Conservation (phyloP, 2,113 vertebrate genomes). For the Oryzias celebensis region DNA sequence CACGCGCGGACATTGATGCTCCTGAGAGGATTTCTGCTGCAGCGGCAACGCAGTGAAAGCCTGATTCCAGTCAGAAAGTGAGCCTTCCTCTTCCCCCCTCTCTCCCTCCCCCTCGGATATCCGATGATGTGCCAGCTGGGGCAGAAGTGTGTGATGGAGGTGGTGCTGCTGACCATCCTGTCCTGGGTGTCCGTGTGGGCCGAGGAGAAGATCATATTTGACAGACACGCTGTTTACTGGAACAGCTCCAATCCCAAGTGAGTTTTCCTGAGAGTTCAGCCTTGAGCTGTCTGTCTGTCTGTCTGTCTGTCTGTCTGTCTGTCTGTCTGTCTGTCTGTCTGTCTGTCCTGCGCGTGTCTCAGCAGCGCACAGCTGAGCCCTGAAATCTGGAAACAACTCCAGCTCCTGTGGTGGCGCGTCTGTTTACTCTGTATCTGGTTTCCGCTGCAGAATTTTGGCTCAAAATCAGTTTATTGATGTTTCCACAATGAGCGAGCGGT, state of each 20-base stretch:
- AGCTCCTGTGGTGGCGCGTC: constrained; percentile 1
- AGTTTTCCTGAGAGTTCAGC: constrained; percentile 35
- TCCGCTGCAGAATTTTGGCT: constrained; percentile 1
- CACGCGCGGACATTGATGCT: constrained; percentile 50
- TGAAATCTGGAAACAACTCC: constrained; percentile 14
- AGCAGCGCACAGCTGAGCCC: too few relatives aligned
- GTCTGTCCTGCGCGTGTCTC: too few relatives aligned
- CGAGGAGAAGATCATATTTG: constrained; percentile 80
- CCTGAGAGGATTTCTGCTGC: constrained; percentile 53
- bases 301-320: constrained; percentile 18
- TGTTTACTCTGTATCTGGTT: neutral
- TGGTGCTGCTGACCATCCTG: constrained; percentile 72
- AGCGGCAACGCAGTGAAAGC: constrained; percentile 32
- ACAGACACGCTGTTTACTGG: constrained; percentile 81
- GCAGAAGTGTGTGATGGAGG: constrained; percentile 73
- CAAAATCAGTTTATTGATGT: constrained; percentile 10
- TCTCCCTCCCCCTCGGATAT: constrained; percentile 41
- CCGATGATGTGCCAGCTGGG: constrained; percentile 65
- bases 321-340: constrained; percentile 1
- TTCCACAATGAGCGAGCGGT: constrained; percentile 8
- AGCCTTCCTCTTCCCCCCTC: neutral
- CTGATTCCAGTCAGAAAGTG: constrained; percentile 22
- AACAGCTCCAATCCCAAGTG: constrained; percentile 82
- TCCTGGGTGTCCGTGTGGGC: constrained; percentile 76
- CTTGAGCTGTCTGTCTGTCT: constrained; percentile 19